A percentile compares a stretch with the other conserved stretches of the same genome.
phyloP scores from a whole-genome alignment of 23 tunicate species.

The Diplosoma virens region DNA sequence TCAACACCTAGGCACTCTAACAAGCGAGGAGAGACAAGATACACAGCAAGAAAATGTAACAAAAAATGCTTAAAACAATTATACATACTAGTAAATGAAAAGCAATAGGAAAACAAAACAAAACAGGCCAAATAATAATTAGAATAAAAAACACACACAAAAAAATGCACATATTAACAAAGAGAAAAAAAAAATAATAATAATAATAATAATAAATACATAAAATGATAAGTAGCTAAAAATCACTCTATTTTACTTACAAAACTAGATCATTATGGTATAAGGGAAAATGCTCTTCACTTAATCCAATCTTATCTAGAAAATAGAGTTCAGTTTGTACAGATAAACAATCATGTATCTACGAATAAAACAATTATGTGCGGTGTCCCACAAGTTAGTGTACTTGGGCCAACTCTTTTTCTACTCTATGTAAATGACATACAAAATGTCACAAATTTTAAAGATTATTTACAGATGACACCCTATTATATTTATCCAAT shows the following conservation, averaged over 20 bases:
- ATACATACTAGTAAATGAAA: too few species aligned
- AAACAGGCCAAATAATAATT: too few species aligned
- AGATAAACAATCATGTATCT: not conserved
- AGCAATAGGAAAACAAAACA: too few species aligned
- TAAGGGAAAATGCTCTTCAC: not conserved
- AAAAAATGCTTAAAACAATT: too few species aligned
- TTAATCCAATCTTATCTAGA: not conserved
- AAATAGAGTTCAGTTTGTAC: not conserved
- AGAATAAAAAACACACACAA: too few species aligned
- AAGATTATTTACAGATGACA: conserved; percentile 9
- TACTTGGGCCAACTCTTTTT: not conserved
- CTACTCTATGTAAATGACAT: not conserved
- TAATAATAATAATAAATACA: too few species aligned
- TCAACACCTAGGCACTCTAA: too few species aligned
- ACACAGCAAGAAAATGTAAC: too few species aligned
- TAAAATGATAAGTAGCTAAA: too few species aligned
- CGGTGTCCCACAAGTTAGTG: not conserved
- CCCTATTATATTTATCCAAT: not conserved
- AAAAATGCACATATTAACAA: too few species aligned
- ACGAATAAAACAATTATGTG: not conserved
- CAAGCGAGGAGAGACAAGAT: too few species aligned
- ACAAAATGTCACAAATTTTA: not conserved
- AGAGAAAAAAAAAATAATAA: too few species aligned
- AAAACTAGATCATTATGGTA: not conserved
- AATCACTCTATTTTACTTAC: not conserved